Evolutionary conservation across 1,140 invertebrate genomes (phyloP).

Genomic region (Lithobius niger): DNA sequence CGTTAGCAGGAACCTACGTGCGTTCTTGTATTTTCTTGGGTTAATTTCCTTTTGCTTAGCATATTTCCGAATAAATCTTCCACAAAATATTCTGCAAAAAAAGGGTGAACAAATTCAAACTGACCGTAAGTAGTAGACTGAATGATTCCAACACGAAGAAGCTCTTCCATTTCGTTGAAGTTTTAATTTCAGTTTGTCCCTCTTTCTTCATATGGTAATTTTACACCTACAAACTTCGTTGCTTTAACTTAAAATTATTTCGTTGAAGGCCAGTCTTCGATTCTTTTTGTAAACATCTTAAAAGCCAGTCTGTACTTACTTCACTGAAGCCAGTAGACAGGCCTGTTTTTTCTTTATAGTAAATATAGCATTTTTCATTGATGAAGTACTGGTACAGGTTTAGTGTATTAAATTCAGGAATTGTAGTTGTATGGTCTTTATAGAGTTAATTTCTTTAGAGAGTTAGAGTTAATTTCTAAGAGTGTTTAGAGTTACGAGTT

Average conservation of each 20-base stretch:
- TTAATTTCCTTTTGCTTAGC: not conserved
- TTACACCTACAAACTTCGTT: not conserved
- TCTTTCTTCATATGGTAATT: not conserved
- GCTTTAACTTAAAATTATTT: not conserved
- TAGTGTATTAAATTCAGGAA: not conserved
- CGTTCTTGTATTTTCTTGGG: not conserved
- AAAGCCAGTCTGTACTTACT: not conserved
- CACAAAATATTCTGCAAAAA: slow-evolving; percentile 13
- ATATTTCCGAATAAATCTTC: slow-evolving; percentile 4
- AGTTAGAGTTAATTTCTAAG: no score
- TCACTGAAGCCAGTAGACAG: not conserved
- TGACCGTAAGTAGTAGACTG: not conserved
- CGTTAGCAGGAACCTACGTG: no score
- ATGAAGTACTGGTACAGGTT: not conserved
- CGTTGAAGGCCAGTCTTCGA: not conserved
- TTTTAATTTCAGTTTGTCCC: not conserved
- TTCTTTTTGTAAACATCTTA: not conserved
- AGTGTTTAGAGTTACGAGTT: no score
- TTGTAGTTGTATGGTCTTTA: not conserved
- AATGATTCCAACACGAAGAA: not conserved
- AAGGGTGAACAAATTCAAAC: slow-evolving; percentile 5
- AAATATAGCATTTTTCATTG: not conserved
- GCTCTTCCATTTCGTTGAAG: not conserved
- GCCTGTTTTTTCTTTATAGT: not conserved
- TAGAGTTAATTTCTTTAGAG: no score